Base-by-base conservation (phyloP, 2,888 invertebrate genomes). In the Chouioia cunea region DNA sequence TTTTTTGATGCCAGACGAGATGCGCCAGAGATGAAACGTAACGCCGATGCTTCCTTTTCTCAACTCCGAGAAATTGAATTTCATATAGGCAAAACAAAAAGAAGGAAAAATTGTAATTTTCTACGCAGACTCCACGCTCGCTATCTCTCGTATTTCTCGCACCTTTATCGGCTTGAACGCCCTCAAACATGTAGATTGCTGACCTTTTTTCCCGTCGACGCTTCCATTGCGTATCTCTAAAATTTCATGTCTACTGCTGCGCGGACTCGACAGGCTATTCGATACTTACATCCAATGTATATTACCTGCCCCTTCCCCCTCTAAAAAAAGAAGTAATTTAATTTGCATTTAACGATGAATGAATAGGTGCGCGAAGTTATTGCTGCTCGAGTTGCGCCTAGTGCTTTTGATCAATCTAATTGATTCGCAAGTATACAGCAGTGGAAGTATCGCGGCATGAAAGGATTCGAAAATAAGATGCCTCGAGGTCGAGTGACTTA, bases 31-130 rank as follows among this genome's bases (percentile, higher is more conserved):
- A 73, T 75, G 74, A 75, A 71, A 73, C 60, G 70, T 66, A 70
- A 69, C 47, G 57, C 47, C 44, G 52, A 18, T 58, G 44, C 67
- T 60, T 23, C 20, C 58, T 46, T 66, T 43, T 18, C 62, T 62
- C 74, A 66, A 76, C 65, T 72, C 59, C 62, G 69, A 73, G 76
- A 77, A 77, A 78, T 78, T 77, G 76, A 77, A 78, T 77, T 78
- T 74, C 73, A 77, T 74, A 71, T 70, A 71, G 75, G 66, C 74
- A 70, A 6, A 3, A 6, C 27, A 6, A 6, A 6, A 3, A 6
- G 4, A 6, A 27, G 68, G 74, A 74, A 76, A 77, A 78, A 77
- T 77, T 78, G 77, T 77, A 76, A 77, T 77, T 76, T 76, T 75
- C 64, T 70, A 71, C 70, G 59, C 65, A 6, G 16, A 15, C 52